Conservation (phyloP, 2,797 vertebrate species). For the Harpagifer antarcticus region DNA sequence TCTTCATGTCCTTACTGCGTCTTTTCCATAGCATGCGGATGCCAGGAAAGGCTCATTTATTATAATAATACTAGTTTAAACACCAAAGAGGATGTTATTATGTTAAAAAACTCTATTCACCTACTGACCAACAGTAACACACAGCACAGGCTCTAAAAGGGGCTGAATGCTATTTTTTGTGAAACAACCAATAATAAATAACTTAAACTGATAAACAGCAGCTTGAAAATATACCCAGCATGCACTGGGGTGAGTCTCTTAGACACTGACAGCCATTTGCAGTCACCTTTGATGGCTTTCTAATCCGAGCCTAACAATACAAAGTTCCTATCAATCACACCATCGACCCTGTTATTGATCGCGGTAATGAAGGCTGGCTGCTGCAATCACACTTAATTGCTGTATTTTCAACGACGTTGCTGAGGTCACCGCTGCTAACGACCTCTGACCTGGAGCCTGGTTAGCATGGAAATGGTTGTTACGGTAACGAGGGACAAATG, state of each 20-base stretch:
- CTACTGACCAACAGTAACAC: no score
- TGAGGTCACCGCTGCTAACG: constrained; percentile 41
- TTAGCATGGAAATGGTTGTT: constrained; percentile 27
- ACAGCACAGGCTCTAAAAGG: no score
- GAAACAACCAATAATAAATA: no score
- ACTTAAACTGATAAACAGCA: background rate
- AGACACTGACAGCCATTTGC: background rate
- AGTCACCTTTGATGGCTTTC: constrained; percentile 35
- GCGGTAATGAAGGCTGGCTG: constrained; percentile 32
- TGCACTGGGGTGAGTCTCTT: background rate
- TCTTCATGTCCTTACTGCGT: no score
- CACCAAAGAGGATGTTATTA: no score
- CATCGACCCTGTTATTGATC: constrained; percentile 60
- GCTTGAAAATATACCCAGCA: background rate
- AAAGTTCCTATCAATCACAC: constrained; percentile 42
- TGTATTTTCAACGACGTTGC: constrained; percentile 42
- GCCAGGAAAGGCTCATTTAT: no score
- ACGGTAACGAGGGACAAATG: constrained; percentile 13
- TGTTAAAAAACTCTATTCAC: no score
- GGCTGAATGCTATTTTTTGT: no score
- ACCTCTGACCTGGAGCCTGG: constrained; percentile 44
- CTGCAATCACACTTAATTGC: constrained; percentile 49
- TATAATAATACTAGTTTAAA: no score
- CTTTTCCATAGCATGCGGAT: no score
- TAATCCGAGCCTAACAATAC: constrained; percentile 45